phyloP scores from a whole-genome alignment of 2,888 invertebrate species.

The Asteroscopus sphinx region DNA sequence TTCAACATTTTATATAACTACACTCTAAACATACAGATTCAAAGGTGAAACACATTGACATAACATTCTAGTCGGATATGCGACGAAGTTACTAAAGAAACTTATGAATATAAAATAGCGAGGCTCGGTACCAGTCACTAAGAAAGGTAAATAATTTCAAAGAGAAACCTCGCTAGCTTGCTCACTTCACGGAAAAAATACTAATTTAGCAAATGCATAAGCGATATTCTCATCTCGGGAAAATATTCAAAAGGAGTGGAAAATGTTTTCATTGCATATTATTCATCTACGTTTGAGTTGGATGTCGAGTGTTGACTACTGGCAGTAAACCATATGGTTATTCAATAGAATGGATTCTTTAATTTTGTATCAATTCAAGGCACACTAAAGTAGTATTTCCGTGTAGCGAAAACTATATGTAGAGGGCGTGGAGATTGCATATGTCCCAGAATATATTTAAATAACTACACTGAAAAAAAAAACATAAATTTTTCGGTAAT shows the following conservation, averaged over 20 bases:
- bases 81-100: conserved; percentile 8
- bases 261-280: conserved; percentile 57
- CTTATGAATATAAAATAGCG: conserved; percentile 20
- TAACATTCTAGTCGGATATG: conserved; percentile 3
- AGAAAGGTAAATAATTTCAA: conserved; percentile 46
- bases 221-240: conserved; percentile 35
- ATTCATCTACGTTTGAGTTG: conserved; percentile 27
- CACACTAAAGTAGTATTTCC: no score
- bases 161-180: conserved; percentile 24
- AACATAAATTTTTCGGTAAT: no score
- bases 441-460: no score
- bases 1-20: conserved; percentile 7
- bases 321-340: neutral
- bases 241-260: conserved; percentile 52
- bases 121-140: conserved; percentile 5
- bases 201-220: conserved; percentile 49
- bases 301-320: neutral
- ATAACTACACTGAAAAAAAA: no score
- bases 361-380: neutral
- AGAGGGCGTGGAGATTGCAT: no score
- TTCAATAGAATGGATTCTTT: neutral
- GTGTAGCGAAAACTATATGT: no score
- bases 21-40: neutral
- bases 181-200: conserved; percentile 31
- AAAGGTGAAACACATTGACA: conserved; percentile 3